Percentiles rank a stretch among this genome's conserved stretches.
phyloP scores from a whole-genome alignment of 2,113 vertebrate genomes.

The Strix aluco region DNA sequence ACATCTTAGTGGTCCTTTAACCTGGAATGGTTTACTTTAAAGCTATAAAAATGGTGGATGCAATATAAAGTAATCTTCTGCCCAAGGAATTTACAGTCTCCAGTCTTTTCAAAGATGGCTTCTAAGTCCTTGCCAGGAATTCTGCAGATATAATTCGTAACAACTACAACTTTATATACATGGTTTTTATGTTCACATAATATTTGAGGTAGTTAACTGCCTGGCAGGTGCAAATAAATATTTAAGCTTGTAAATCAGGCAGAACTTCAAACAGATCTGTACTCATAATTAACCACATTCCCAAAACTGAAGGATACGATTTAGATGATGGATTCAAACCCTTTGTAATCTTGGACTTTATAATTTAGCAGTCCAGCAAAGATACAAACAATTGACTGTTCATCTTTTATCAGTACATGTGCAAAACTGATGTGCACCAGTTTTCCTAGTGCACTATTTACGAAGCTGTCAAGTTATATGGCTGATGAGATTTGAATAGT shows the following conservation, averaged over 20 bases:
- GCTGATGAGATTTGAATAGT: not conserved
- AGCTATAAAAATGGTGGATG: not conserved
- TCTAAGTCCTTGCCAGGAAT: constrained; percentile 13
- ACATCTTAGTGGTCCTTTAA: not conserved
- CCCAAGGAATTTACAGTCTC: not conserved
- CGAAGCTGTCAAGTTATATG: not conserved
- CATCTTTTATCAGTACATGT: not conserved
- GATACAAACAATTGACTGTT: not conserved
- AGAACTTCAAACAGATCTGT: constrained; percentile 34
- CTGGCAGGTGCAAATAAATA: constrained; percentile 54
- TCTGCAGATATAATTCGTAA: not conserved
- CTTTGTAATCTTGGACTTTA: constrained; percentile 7
- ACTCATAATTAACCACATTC: constrained; percentile 22
- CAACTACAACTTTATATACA: not conserved
- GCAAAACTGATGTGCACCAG: not conserved
- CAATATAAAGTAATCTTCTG: not conserved
- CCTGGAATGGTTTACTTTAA: not conserved
- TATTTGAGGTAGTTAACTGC: constrained; percentile 12
- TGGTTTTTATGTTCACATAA: constrained; percentile 16
- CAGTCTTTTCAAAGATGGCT: not conserved
- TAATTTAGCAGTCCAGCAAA: constrained; percentile 28
- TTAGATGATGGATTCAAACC: not conserved
- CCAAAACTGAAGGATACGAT: constrained; percentile 12
- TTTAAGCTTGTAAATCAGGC: constrained; percentile 32
- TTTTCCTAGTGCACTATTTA: not conserved